phyloP scores from a whole-genome alignment of 2,888 invertebrate genomes.

The Tridacna gigas region DNA sequence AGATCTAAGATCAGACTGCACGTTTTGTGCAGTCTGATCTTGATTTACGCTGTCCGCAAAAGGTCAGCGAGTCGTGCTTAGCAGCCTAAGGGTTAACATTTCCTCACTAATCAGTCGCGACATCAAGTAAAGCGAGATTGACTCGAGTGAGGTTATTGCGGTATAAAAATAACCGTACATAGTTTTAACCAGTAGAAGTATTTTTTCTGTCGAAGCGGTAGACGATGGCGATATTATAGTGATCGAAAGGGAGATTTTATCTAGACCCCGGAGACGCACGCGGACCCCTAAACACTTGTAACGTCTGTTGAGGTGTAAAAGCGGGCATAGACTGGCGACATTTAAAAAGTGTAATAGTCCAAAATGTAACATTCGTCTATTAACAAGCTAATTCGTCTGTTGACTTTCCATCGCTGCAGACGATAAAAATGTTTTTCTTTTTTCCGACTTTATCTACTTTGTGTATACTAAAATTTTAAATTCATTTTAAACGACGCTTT shows the following conservation, averaged over 20 bases:
- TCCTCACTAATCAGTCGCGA: too few relatives aligned
- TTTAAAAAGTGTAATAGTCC: background rate
- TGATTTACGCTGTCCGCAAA: too few relatives aligned
- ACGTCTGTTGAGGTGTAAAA: slow-evolving; percentile 24
- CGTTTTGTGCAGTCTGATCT: too few relatives aligned
- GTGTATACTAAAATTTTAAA: too few relatives aligned
- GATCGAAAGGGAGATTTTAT: slow-evolving; percentile 24
- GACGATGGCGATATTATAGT: slow-evolving; percentile 8
- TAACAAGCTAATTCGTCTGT: slow-evolving; percentile 16
- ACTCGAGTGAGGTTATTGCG: background rate
- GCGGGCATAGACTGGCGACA: slow-evolving; percentile 15
- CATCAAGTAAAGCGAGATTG: background rate
- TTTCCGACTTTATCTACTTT: background rate
- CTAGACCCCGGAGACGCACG: slow-evolving; percentile 20
- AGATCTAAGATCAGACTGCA: too few relatives aligned
- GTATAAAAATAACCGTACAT: too few relatives aligned
- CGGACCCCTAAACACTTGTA: slow-evolving; percentile 24
- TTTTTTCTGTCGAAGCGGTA: background rate
- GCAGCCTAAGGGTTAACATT: too few relatives aligned
- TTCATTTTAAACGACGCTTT: too few relatives aligned
- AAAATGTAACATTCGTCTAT: slow-evolving; percentile 18
- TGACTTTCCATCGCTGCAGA: slow-evolving; percentile 9
- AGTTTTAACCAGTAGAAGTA: background rate
- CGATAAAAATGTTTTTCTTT: slow-evolving; percentile 2
- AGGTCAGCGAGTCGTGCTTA: too few relatives aligned